Evolutionary conservation across 2,113 vertebrate species (phyloP), one percentile per base, ranked within the genome.

Genomic region (Serinus canaria): DNA sequence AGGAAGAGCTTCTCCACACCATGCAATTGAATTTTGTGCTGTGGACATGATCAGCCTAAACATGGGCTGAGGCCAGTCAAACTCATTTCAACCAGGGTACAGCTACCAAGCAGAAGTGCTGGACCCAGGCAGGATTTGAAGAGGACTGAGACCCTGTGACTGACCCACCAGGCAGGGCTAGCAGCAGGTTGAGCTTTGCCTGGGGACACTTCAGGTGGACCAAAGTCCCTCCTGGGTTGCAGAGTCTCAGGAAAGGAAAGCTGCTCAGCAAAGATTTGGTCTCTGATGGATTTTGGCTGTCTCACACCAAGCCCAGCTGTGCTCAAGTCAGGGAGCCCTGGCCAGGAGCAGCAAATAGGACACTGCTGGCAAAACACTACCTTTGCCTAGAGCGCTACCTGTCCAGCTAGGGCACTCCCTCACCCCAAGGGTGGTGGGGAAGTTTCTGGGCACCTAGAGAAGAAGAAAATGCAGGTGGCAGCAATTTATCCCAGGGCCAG

Each of bases 141-240:
- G 25, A 25, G 21, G 17, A 60, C 28, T 0, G 1, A 69, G 30
- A 33, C 21, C 0, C 0, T 3, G 0, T 0, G 1, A 27, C 33
- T 68, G 72, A 60, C 47, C 72, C 43, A 49, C 41, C n/a, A 37
- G 21, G 41, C 31, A 89, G 53, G 27, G 17, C 59, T 66, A 64
- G 30, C 10, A 4, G 59, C 47, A 83, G 31, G 41, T 5, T 69
- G 63, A 75, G n/a, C 15, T 69, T 73, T 41, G 31, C 62, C 11
- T 15, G 4, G 33, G 39, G 49, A 37, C 4, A 6, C 41, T 20
- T 73, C 49, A 62, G 41, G 10, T 6, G 1, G 52, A 33, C 1
- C 0, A 15, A 81, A 80, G 2, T 62, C 66, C 25, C 39, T 83
- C 21, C 21, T 7, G 7, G 19, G 7, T 59, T 8, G 1, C 11